Evolutionary conservation across 1,140 invertebrate genomes (phyloP), one percentile per base, ranked within the genome.

Genomic region (Solen grandis): DNA sequence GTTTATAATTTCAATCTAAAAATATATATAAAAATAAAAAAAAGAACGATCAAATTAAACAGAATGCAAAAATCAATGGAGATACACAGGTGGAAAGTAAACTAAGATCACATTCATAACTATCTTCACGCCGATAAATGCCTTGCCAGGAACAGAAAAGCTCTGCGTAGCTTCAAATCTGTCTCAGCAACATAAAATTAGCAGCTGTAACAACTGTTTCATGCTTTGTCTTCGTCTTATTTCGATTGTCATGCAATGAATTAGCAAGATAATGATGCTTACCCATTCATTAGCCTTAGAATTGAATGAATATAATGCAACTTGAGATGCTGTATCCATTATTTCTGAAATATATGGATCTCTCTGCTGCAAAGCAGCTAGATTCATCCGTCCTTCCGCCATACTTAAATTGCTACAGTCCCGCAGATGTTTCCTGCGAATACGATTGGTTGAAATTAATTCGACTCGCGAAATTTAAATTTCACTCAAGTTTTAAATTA

Each of bases 331-430:
- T 84, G 95, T 96, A 86, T 97, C 96, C 81, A 97, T 93, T 92
- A 98, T 97, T 92, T 96, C 95, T 92, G 95, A 96, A 84, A 97
- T 96, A 92, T 97, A 97, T 83, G 97, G 97, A 94, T 98, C 97
- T 89, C 97, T 96, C 91, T 97, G 95, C 93, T 97, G 96, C 84
- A 98, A 93, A 84, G 97, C 97, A 70, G 96, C 95, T 85, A 97
- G 95, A 94, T 98, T 98, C 95, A 98, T 97, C 92, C 96, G 95
- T 89, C 95, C 93, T 92, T 96, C 96, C 84, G 95, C 90, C 85
- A 85, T 87, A 68, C 74, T 85, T 87, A 72, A 81, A 82, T 46
- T 46, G 8, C 8, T 10, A 46, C 19, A 46, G 19, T 46, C 8
- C 41, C 41, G 41, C 41, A 46, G 41, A 46, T 46, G 41, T 46